These are phyloP conservation scores for Protobothrops mucrosquamatus DNA, from an alignment of 2,113 vertebrate genomes.

Conservation along the genomic window DNA sequence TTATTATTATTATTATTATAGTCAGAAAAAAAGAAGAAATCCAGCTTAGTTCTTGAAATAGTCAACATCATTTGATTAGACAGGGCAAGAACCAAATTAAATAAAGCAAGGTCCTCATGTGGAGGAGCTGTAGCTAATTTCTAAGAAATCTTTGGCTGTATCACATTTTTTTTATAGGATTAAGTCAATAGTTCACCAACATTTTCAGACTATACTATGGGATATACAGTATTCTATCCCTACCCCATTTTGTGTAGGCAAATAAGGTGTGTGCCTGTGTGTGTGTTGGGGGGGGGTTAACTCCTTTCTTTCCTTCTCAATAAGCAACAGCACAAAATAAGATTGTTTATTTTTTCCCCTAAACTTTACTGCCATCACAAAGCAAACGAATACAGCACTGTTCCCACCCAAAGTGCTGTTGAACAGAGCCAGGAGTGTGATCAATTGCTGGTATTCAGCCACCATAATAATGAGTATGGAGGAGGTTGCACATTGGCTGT, in stretches of 20 bases:
- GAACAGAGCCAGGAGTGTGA: slow-evolving; percentile 51
- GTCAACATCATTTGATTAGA: neutral
- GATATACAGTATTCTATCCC: slow-evolving; percentile 1
- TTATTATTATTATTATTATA: too few relatives aligned
- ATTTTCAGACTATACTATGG: neutral
- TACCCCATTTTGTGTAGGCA: slow-evolving; percentile 19
- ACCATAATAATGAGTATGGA: slow-evolving; percentile 52
- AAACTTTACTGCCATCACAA: slow-evolving; percentile 34
- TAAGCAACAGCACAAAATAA: slow-evolving; percentile 16
- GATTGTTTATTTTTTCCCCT: slow-evolving; percentile 29
- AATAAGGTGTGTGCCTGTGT: neutral
- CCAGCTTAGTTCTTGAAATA: neutral
- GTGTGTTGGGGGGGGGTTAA: neutral
- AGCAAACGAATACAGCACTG: slow-evolving; percentile 53
- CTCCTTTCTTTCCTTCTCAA: neutral
- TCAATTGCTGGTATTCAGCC: slow-evolving; percentile 44
- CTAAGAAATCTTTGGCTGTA: neutral
- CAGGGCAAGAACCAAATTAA: neutral
- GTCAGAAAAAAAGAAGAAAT: neutral
- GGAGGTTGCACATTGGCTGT: slow-evolving; percentile 38
- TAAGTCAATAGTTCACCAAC: slow-evolving; percentile 31
- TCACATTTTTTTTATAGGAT: neutral
- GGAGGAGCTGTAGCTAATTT: neutral
- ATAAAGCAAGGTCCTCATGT: neutral
- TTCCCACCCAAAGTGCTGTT: slow-evolving; percentile 28